A percentile compares a stretch with the other conserved stretches of the same genome.
Conservation (phyloP, 2,888 invertebrate genomes). For the Torymus auratus region DNA sequence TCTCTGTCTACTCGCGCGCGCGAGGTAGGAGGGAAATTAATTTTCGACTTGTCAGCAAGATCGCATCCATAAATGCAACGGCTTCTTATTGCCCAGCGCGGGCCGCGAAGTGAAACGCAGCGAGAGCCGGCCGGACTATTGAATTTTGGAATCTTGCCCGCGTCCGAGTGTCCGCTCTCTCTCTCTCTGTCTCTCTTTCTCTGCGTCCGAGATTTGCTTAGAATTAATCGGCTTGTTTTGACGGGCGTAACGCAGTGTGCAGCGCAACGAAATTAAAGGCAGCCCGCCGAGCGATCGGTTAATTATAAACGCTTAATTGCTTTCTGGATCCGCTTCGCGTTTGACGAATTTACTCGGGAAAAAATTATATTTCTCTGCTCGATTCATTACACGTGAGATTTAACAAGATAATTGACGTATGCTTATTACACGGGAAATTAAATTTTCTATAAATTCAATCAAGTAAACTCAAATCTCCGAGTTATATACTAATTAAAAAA, state of each 20-base stretch:
- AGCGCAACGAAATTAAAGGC: constrained; percentile 38
- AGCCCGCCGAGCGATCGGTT: constrained; percentile 36
- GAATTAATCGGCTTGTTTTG: constrained; percentile 60
- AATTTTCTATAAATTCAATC: not conserved
- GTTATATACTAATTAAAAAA: constrained; percentile 7
- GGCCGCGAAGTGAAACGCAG: constrained; percentile 33
- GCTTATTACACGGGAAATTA: no score
- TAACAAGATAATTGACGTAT: no score
- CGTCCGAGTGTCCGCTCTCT: not conserved
- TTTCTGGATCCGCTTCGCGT: not conserved
- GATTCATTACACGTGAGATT: no score
- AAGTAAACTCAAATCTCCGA: not conserved
- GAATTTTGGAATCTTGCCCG: constrained; percentile 59
- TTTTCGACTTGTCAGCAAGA: constrained; percentile 70
- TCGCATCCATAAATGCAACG: constrained; percentile 73
- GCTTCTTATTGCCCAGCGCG: constrained; percentile 52
- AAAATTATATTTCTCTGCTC: not conserved
- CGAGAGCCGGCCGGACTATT: constrained; percentile 32
- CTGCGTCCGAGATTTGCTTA: constrained; percentile 23
- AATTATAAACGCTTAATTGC: constrained; percentile 57
- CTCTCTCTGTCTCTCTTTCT: not conserved
- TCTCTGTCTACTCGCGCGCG: constrained; percentile 11
- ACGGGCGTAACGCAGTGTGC: constrained; percentile 24
- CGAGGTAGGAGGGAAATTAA: constrained; percentile 67
- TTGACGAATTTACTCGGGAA: constrained; percentile 12